phyloP scores from a whole-genome alignment of 2,888 invertebrate genomes.

The Acanthosepion esculentum region DNA sequence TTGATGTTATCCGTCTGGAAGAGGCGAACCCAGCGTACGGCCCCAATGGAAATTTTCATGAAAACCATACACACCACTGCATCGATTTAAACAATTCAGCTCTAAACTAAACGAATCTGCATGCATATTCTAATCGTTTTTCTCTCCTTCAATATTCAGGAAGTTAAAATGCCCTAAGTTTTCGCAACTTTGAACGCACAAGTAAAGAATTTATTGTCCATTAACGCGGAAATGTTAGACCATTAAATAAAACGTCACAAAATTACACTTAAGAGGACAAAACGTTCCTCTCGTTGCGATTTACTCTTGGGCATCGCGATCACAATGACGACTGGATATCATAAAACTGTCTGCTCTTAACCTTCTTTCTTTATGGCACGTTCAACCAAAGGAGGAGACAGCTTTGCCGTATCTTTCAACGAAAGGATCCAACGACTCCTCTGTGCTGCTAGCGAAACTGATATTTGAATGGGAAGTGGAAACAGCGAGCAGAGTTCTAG shows the following conservation, averaged over 20 bases:
- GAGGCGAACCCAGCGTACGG: no score
- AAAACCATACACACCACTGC: no score
- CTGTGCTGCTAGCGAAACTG: no score
- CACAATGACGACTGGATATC: slow-evolving; percentile 21
- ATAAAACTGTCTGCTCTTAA: background rate
- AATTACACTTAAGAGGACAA: background rate
- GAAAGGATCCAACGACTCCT: no score
- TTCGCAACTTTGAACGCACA: background rate
- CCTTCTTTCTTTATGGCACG: background rate
- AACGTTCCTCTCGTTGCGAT: background rate
- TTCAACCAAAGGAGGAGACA: background rate
- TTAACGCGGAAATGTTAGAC: background rate
- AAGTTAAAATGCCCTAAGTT: background rate
- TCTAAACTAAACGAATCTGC: no score
- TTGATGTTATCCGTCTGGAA: no score
- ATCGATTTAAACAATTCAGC: no score
- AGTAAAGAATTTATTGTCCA: background rate
- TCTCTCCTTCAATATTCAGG: background rate
- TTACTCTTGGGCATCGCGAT: background rate
- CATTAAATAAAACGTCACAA: slow-evolving; percentile 8
- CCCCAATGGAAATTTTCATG: no score
- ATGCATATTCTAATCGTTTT: background rate
- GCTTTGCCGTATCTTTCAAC: no score
- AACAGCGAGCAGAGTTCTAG: no score
- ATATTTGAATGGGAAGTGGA: no score